A percentile compares a stretch with the other conserved stretches of the same genome.
phyloP scores from a whole-genome alignment of 2,797 vertebrate genomes.

The Triplophysa bombifrons region DNA sequence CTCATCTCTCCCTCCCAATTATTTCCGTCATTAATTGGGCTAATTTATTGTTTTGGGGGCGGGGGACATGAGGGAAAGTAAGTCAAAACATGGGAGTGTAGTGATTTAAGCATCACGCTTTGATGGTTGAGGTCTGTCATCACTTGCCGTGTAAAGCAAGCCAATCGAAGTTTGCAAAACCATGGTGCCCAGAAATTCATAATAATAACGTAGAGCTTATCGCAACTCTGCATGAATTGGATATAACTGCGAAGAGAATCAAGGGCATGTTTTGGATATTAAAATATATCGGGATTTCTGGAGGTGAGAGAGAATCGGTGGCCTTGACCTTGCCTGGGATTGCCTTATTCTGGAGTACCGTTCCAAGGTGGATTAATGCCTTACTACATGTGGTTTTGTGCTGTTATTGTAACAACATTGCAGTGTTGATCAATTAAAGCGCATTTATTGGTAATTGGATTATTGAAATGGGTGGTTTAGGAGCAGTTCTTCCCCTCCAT shows the following conservation, averaged over 20 bases:
- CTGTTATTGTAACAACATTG: conserved; percentile 67
- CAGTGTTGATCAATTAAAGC: conserved; percentile 65
- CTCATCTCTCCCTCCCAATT: conserved; percentile 74
- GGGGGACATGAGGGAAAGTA: conserved; percentile 38
- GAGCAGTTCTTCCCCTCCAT: conserved; percentile 54
- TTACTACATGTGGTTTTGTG: conserved; percentile 67
- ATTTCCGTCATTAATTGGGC: conserved; percentile 74
- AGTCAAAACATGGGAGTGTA: conserved; percentile 39
- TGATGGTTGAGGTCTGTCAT: conserved; percentile 38
- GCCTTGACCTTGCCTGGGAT: conserved; percentile 75
- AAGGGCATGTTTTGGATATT: conserved; percentile 79
- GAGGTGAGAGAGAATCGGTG: conserved; percentile 73
- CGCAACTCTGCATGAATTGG: conserved; percentile 69
- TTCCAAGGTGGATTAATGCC: conserved; percentile 78
- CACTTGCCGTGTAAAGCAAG: conserved; percentile 29
- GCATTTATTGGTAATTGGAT: conserved; percentile 73
- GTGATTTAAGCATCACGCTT: conserved; percentile 24
- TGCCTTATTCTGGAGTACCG: conserved; percentile 79
- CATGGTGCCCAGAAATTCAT: conserved; percentile 43
- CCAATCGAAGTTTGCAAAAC: conserved; percentile 26
- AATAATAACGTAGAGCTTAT: conserved; percentile 57
- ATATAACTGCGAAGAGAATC: conserved; percentile 74
- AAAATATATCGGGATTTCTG: conserved; percentile 79
- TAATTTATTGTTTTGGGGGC: conserved; percentile 58
- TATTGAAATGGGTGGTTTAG: conserved; percentile 72